Base-by-base conservation (phyloP, 2,113 vertebrate genomes). In the Passerina amoena region DNA sequence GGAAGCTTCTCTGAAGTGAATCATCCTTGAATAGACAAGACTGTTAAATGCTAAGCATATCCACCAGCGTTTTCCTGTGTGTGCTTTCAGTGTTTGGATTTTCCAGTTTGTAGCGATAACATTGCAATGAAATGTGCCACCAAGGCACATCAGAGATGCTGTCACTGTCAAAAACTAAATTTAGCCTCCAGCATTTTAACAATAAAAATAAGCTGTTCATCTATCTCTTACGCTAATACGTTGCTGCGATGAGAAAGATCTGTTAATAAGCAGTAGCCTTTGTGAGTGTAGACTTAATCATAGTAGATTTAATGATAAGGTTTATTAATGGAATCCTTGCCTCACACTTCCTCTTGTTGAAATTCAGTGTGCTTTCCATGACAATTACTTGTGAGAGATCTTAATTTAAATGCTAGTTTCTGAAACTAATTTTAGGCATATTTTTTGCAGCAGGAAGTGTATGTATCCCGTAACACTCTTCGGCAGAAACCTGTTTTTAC, bases 251-350 rank as follows among this genome's bases (percentile, higher is more conserved):
- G 59, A 72, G 61, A 82, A 90, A 48, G 53, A 81, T 64, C 60
- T 78, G 17, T 60, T 95, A 71, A 91, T 91, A 64, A 68, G 51
- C 37, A 60, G 23, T 54, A 59, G 69, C 66, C 65, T 95, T 81
- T 92, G 64, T 92, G 48, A 68, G 44, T 51, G 17, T 17, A 61
- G 73, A 40, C 33, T 84, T 94, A 70, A 81, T 65, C 59, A 57
- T 45, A 54, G 64, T 71, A 90, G 90, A 88, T 88, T 60, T 90
- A 82, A 64, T 65, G 65, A 84, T 96, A 76, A 91, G 75, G 56
- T 59, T 91, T 93, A 66, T 92, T 92, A 91, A 78, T 64, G 37
- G 48, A 84, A 91, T 53, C 53, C 31, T 82, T 1, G 6, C 65
- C 61, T 80, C 57, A 72, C 27, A 6, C 50, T 77, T 78, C 31